Percentiles rank a stretch among this genome's conserved stretches.
Evolutionary conservation across 2,797 vertebrate genomes (phyloP).

Genomic region (Chrosomus eos): DNA sequence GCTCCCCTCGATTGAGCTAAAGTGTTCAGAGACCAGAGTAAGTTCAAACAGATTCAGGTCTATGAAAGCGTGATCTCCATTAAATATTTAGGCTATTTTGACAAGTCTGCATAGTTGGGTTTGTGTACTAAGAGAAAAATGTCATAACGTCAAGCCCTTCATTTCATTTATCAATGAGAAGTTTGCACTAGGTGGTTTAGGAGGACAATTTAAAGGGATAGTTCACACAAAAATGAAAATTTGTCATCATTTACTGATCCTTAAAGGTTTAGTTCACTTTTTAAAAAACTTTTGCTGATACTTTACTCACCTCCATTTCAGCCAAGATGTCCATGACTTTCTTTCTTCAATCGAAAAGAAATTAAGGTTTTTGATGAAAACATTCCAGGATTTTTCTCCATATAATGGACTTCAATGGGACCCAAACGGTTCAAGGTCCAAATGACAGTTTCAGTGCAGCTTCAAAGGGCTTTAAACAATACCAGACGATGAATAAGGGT

Average conservation of each 20-base stretch:
- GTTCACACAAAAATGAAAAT: not conserved
- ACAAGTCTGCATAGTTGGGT: constrained; percentile 2
- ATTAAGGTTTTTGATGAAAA: no score
- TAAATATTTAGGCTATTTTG: constrained; percentile 33
- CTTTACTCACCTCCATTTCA: no score
- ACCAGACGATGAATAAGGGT: no score
- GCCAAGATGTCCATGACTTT: no score
- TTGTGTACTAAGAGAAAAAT: not conserved
- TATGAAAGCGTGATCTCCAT: not conserved
- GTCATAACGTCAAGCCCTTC: not conserved
- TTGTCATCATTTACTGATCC: not conserved
- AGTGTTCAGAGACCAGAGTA: constrained; percentile 33
- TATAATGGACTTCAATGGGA: no score
- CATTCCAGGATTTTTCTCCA: no score
- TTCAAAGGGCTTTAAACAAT: no score
- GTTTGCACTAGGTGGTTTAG: not conserved
- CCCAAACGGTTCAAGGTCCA: no score
- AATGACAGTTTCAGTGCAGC: no score
- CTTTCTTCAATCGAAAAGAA: no score
- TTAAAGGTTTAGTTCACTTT: no score
- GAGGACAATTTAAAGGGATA: not conserved
- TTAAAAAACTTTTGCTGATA: no score
- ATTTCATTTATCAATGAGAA: not conserved
- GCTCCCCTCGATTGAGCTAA: constrained; percentile 42
- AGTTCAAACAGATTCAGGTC: constrained; percentile 7